Conservation (phyloP, 2,113 vertebrate genomes). For the Phyllostomus hastatus region DNA sequence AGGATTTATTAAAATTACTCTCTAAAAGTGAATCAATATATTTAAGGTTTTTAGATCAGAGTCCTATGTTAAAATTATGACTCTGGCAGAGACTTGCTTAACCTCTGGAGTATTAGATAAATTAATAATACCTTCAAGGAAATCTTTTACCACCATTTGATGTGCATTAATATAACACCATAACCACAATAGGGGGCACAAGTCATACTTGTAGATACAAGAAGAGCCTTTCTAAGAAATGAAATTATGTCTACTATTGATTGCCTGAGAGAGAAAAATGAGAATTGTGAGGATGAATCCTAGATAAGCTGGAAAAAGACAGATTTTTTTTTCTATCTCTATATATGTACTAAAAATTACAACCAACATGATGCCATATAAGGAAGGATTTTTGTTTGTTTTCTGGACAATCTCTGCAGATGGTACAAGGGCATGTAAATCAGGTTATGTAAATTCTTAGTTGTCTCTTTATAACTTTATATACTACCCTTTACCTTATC, state of each 20-base stretch:
- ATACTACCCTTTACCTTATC: background rate
- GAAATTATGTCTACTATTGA: background rate
- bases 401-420: conserved; percentile 16
- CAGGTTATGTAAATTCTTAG: background rate
- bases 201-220: background rate
- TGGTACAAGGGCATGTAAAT: background rate
- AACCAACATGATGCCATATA: background rate
- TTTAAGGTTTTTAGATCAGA: background rate
- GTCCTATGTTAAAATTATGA: background rate
- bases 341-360: background rate
- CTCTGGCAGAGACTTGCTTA: background rate
- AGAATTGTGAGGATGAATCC: background rate
- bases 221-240: background rate
- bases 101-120: background rate
- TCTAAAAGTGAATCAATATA: conserved; percentile 11
- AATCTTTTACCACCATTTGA: background rate
- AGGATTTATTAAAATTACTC: background rate
- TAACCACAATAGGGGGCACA: background rate
- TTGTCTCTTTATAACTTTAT: background rate
- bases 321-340: background rate
- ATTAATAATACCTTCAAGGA: background rate
- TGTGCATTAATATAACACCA: background rate
- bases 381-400: background rate
- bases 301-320: background rate
- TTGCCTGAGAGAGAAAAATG: background rate